phyloP scores from a whole-genome alignment of 2,888 invertebrate genomes.

The Cosmorhoe ocellata region DNA sequence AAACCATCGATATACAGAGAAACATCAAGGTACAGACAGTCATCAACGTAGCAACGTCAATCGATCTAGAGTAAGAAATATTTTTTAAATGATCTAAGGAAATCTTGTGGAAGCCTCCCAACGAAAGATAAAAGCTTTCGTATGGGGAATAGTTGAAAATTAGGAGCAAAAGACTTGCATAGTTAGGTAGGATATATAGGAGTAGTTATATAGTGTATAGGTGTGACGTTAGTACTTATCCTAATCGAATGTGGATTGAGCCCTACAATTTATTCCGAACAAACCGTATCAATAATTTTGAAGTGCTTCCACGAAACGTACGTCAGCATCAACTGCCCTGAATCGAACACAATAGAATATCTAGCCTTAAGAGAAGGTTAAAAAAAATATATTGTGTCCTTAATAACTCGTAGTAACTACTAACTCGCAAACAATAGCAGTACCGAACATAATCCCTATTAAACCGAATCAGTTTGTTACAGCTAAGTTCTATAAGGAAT shows the following conservation, averaged over 20 bases:
- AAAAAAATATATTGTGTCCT: constrained; percentile 63
- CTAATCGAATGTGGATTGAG: not conserved
- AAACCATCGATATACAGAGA: no score
- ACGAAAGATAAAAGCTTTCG: no score
- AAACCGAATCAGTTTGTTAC: constrained; percentile 54
- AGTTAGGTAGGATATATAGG: no score
- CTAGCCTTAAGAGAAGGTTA: constrained; percentile 48
- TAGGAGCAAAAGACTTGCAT: no score
- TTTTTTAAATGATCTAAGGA: no score
- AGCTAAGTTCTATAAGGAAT: constrained; percentile 58
- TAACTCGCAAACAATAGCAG: constrained; percentile 54
- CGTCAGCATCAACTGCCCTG: constrained; percentile 44
- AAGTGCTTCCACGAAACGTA: constrained; percentile 37
- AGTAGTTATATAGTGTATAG: no score
- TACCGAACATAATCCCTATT: constrained; percentile 47
- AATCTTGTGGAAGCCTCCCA: no score
- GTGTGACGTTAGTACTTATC: no score
- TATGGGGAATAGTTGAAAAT: no score
- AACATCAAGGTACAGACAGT: no score
- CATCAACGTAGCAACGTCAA: no score
- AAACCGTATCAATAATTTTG: constrained; percentile 29
- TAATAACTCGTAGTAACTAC: constrained; percentile 39
- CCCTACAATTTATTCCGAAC: constrained; percentile 19
- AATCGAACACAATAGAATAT: constrained; percentile 51
- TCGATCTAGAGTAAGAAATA: no score